Conservation (phyloP, 2,888 invertebrate genomes). For the Eulithis testata region DNA sequence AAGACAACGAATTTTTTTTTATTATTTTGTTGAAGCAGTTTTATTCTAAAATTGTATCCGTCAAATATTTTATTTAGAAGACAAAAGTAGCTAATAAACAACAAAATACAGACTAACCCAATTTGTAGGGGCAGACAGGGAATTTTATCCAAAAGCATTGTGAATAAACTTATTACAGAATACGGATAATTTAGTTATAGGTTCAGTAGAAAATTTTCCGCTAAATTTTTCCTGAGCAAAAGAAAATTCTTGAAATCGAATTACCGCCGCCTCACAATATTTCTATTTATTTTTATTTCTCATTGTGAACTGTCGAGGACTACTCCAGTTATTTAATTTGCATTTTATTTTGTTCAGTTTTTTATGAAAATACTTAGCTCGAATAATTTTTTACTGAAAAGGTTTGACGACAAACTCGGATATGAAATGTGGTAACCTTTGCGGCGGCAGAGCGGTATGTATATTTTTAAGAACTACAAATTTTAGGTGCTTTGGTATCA, state of each 20-base stretch:
- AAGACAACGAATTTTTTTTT: background rate
- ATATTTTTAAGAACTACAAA: too few species aligned
- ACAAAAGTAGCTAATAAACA: conserved; percentile 31
- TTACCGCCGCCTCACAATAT: conserved; percentile 76
- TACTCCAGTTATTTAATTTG: conserved; percentile 66
- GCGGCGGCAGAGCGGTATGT: too few species aligned
- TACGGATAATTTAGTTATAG: conserved; percentile 77
- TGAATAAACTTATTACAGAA: conserved; percentile 80
- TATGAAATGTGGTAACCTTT: too few species aligned
- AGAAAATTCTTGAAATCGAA: conserved; percentile 68
- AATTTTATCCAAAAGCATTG: conserved; percentile 67
- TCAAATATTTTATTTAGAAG: background rate
- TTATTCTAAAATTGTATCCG: background rate
- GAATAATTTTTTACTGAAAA: conserved; percentile 24
- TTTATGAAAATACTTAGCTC: conserved; percentile 18
- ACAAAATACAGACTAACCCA: conserved; percentile 42
- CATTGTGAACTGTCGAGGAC: conserved; percentile 62
- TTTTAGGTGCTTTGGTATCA: too few species aligned
- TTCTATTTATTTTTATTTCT: conserved; percentile 79
- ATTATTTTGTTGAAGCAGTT: too few species aligned
- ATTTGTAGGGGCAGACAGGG: conserved; percentile 46
- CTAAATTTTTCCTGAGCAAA: conserved; percentile 53
- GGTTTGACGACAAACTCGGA: background rate
- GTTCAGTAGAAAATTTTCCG: conserved; percentile 57
- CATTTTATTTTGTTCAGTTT: conserved; percentile 42